Percentiles rank a stretch among this genome's conserved stretches.
These are phyloP conservation scores for Brachionus sp. DNA, from an alignment of 1,140 invertebrate species.

Conservation along the genomic window DNA sequence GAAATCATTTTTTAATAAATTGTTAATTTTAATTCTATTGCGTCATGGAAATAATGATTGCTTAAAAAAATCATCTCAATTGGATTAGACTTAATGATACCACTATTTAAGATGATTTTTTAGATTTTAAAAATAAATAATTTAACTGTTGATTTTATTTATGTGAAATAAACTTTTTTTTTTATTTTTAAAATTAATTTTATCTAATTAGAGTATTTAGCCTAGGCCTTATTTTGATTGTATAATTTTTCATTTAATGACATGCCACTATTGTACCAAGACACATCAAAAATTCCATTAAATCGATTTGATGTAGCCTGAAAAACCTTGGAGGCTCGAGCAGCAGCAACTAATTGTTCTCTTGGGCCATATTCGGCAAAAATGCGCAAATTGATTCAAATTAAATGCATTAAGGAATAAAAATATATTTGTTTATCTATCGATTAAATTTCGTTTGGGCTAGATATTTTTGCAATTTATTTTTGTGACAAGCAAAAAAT, in stretches of 20 bases:
- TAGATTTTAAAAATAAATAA: too few relatives aligned
- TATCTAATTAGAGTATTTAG: too few relatives aligned
- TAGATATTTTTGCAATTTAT: conserved; percentile 8
- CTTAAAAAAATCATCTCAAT: not conserved
- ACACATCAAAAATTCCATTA: not conserved
- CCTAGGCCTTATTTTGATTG: too few relatives aligned
- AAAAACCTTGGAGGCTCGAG: not conserved
- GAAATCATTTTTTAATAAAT: too few relatives aligned
- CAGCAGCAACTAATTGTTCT: not conserved
- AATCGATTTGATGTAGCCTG: not conserved
- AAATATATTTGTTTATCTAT: not conserved
- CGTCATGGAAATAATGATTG: not conserved
- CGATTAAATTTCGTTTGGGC: not conserved
- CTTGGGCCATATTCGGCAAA: not conserved
- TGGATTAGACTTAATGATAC: not conserved
- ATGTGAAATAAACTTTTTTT: too few relatives aligned
- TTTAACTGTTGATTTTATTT: too few relatives aligned
- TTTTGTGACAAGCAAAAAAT: conserved; percentile 3
- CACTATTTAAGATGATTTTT: not conserved
- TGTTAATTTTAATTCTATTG: too few relatives aligned
- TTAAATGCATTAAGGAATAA: not conserved
- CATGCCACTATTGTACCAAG: not conserved
- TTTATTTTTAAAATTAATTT: too few relatives aligned
- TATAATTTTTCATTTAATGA: not conserved
- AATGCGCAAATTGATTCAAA: conserved; percentile 3